phyloP scores from a whole-genome alignment of 2,113 vertebrate genomes.

The Bagarius yarrelli region DNA sequence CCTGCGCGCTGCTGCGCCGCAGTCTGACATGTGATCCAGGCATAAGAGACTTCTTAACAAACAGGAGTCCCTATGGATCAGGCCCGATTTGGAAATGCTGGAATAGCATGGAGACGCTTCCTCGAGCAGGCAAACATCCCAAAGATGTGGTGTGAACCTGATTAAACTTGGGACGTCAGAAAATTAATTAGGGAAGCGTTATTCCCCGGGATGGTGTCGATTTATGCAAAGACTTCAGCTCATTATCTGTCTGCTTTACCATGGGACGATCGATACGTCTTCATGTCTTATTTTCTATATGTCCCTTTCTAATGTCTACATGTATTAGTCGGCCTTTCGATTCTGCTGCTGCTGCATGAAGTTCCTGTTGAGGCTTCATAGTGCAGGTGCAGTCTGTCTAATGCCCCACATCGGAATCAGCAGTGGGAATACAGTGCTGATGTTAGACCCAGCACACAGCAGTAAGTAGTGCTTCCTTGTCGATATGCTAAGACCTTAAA shows the following conservation, averaged over 20 bases:
- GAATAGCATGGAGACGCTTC: conserved; percentile 22
- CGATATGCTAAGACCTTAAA: conserved; percentile 32
- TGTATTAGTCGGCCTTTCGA: neutral
- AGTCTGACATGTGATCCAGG: conserved; percentile 43
- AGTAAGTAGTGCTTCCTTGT: conserved; percentile 1
- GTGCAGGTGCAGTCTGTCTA: neutral
- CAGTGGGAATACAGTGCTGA: conserved; percentile 18
- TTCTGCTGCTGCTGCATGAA: conserved; percentile 21
- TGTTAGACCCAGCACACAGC: conserved; percentile 7
- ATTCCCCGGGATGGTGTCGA: conserved; percentile 40
- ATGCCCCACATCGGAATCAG: conserved; percentile 7
- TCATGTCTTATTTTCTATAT: neutral
- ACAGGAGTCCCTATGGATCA: conserved; percentile 43
- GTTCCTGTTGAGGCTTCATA: neutral
- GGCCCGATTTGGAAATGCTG: conserved; percentile 45
- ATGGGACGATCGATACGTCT: neutral
- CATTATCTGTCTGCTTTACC: conserved; percentile 31
- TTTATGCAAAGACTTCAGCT: conserved; percentile 43
- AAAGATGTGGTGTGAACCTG: conserved; percentile 42
- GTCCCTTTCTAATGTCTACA: neutral
- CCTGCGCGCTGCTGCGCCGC: conserved; percentile 13
- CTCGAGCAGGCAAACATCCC: conserved; percentile 42
- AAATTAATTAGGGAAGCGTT: conserved; percentile 41
- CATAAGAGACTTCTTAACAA: conserved; percentile 44
- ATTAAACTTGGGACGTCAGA: conserved; percentile 47